phyloP scores from a whole-genome alignment of 2,888 invertebrate species.

The Oxycera nigricornis region DNA sequence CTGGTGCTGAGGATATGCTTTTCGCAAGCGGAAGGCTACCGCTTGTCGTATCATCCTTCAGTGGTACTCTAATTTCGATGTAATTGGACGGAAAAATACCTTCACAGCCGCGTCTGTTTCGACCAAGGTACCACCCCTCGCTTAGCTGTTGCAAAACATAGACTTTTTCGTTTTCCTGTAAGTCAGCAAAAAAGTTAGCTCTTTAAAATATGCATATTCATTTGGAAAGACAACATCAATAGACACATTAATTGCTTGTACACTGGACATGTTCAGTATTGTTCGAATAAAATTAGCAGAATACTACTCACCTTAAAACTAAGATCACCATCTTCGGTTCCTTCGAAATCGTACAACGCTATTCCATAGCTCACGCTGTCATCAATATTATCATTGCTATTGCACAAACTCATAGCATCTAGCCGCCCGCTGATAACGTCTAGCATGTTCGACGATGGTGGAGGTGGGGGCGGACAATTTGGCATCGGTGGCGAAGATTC shows the following conservation, averaged over 20 bases:
- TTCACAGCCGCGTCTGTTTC: slow-evolving; percentile 69
- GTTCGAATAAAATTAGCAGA: too few relatives aligned
- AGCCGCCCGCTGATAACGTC: slow-evolving; percentile 59
- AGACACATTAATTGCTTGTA: background rate
- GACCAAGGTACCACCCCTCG: slow-evolving; percentile 82
- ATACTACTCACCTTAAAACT: slow-evolving; percentile 79
- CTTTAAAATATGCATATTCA: background rate
- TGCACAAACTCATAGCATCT: slow-evolving; percentile 54
- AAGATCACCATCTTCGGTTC: slow-evolving; percentile 79
- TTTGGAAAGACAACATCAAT: background rate
- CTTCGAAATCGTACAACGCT: slow-evolving; percentile 79
- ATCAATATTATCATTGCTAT: slow-evolving; percentile 46
- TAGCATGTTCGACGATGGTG: slow-evolving; percentile 66
- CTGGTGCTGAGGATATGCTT: slow-evolving; percentile 3
- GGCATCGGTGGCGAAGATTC: slow-evolving; percentile 81
- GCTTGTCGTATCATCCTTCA: slow-evolving; percentile 60
- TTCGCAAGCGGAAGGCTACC: background rate
- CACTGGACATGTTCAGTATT: background rate
- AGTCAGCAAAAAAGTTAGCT: background rate
- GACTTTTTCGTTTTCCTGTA: slow-evolving; percentile 75
- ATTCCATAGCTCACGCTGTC: slow-evolving; percentile 73
- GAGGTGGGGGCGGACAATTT: slow-evolving; percentile 75
- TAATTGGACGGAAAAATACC: slow-evolving; percentile 86
- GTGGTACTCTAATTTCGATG: slow-evolving; percentile 76
- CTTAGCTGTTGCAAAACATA: slow-evolving; percentile 74